Conservation (phyloP, 1,140 invertebrate species). For the Drosophila equinoxialis region DNA sequence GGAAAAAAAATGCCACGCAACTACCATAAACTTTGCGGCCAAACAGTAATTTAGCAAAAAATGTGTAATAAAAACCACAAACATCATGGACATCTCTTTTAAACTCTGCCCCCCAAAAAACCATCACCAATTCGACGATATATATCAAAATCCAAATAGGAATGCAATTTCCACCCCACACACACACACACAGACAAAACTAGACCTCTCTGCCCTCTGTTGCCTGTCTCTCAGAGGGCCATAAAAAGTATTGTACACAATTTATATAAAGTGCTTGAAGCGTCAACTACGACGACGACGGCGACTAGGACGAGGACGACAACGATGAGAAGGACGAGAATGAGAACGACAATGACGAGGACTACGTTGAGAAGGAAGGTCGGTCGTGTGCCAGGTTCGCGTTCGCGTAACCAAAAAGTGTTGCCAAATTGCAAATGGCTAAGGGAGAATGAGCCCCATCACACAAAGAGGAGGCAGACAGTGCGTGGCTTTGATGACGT, state of each 20-base stretch:
- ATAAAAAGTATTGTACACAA: constrained; percentile 80
- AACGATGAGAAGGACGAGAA: constrained; percentile 5
- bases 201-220: background rate
- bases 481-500: constrained; percentile 67
- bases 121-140: constrained; percentile 23
- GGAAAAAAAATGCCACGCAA: constrained; percentile 76
- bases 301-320: constrained; percentile 1
- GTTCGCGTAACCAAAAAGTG: constrained; percentile 75
- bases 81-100: constrained; percentile 36
- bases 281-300: constrained; percentile 24
- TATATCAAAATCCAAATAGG: constrained; percentile 75
- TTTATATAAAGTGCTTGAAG: constrained; percentile 78
- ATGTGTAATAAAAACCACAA: constrained; percentile 75
- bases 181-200: background rate
- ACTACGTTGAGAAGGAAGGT: constrained; percentile 8
- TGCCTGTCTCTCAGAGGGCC: constrained; percentile 56
- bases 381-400: constrained; percentile 40
- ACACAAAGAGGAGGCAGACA: constrained; percentile 27
- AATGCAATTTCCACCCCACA: constrained; percentile 42
- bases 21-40: constrained; percentile 71
- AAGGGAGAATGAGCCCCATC: constrained; percentile 2
- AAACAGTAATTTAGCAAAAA: constrained; percentile 78
- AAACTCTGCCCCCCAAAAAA: background rate
- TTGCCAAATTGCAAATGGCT: constrained; percentile 74
- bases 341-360: background rate